Conservation (phyloP, 2,797 vertebrate species). For the Threskiornis aethiopicus region DNA sequence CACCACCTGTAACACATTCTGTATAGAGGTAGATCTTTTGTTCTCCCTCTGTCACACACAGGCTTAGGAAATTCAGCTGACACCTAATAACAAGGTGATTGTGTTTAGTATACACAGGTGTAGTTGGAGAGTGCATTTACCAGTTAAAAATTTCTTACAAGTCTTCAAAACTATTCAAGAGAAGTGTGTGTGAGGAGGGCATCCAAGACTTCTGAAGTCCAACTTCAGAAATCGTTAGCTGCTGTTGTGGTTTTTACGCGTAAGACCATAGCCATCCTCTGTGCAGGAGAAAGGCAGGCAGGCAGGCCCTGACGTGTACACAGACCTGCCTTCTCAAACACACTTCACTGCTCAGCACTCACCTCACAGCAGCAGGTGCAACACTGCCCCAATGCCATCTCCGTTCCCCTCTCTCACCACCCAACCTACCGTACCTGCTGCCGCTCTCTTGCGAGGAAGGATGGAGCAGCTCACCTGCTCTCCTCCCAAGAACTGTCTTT, state of each 20-base stretch:
- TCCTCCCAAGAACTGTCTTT: not conserved
- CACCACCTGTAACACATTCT: not conserved
- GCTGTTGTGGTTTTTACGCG: too few relatives aligned
- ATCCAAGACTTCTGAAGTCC: not conserved
- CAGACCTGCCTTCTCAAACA: not conserved
- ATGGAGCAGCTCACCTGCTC: not conserved
- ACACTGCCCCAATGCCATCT: rapidly evolving
- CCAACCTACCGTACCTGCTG: not conserved
- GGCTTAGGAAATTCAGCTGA: not conserved
- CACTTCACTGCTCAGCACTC: not conserved
- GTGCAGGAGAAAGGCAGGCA: not conserved
- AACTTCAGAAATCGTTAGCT: not conserved
- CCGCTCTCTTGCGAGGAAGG: not conserved
- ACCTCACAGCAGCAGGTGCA: not conserved
- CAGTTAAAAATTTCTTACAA: not conserved
- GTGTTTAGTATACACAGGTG: not conserved
- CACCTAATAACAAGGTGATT: not conserved
- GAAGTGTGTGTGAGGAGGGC: not conserved
- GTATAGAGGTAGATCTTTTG: not conserved
- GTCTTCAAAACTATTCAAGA: not conserved
- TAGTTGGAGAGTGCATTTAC: not conserved
- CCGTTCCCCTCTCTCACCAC: not conserved
- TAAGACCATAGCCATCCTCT: not conserved
- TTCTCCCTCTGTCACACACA: not conserved
- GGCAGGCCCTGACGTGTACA: not conserved